A percentile compares a stretch with the other conserved stretches of the same genome.
phyloP scores from a whole-genome alignment of 2,888 invertebrate species.

The Dynastes maya region DNA sequence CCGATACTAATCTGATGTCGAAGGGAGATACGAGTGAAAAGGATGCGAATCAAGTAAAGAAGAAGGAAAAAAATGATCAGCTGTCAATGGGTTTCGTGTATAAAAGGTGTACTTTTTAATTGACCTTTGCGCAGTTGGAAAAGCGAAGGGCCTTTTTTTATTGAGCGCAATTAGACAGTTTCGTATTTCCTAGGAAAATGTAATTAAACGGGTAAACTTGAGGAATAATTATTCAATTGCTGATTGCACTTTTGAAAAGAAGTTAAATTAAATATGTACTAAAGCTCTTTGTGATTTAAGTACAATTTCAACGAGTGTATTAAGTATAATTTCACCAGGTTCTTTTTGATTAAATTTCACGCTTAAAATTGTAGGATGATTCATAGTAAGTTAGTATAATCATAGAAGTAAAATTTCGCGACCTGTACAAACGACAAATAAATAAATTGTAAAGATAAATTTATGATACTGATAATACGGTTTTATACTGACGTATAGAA shows the following conservation, averaged over 20 bases:
- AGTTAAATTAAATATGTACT: conserved; percentile 7
- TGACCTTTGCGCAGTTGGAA: conserved; percentile 14
- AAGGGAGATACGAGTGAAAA: not conserved
- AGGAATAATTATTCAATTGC: conserved; percentile 11
- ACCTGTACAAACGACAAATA: not conserved
- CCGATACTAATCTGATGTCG: too few species aligned
- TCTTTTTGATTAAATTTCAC: too few species aligned
- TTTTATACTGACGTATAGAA: not conserved
- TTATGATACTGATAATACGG: not conserved
- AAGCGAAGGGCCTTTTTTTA: not conserved
- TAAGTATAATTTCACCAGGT: too few species aligned
- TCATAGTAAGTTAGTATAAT: too few species aligned
- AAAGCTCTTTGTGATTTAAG: not conserved
- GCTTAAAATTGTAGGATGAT: too few species aligned
- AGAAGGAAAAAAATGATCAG: not conserved
- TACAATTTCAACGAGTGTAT: not conserved
- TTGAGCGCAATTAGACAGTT: conserved; percentile 14
- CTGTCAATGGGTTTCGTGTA: not conserved
- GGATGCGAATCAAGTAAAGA: not conserved
- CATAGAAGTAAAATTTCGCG: not conserved
- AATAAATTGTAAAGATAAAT: not conserved
- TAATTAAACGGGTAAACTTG: conserved; percentile 2
- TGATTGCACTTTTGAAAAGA: conserved; percentile 21
- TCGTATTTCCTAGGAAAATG: not conserved
- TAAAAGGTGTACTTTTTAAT: conserved; percentile 18